Percentiles rank a stretch among this genome's conserved stretches.
These are phyloP conservation scores for Reinhardtius hippoglossoides DNA, from an alignment of 2,113 vertebrate species.

Conservation along the genomic window DNA sequence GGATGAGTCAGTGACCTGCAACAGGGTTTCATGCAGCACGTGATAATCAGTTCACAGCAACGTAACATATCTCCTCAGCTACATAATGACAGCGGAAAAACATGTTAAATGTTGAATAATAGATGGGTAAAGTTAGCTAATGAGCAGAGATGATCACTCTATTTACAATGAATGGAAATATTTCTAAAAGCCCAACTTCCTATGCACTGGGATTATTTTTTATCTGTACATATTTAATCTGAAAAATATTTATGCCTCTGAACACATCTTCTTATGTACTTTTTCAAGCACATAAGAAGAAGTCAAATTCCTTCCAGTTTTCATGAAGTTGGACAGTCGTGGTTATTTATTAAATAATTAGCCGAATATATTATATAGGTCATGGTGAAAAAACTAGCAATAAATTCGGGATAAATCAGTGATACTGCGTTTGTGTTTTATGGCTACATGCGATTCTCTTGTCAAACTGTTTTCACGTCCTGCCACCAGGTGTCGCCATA, in stretches of 20 bases:
- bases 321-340: not conserved
- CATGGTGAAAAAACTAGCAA: not conserved
- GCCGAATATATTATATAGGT: not conserved
- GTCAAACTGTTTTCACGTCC: conserved; percentile 14
- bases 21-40: not conserved
- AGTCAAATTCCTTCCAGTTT: not conserved
- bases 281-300: too few species aligned
- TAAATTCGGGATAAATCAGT: not conserved
- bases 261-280: not conserved
- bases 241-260: not conserved
- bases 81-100: not conserved
- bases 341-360: not conserved
- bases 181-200: not conserved
- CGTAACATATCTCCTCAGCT: not conserved
- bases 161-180: not conserved
- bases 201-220: not conserved
- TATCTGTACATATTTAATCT: not conserved
- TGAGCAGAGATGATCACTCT: not conserved
- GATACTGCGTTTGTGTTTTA: not conserved
- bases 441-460: not conserved
- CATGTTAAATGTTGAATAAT: not conserved
- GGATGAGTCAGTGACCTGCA: conserved; percentile 7
- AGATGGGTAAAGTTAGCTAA: not conserved
- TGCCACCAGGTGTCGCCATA: conserved; percentile 73
- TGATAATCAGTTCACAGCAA: not conserved